phyloP scores from a whole-genome alignment of 2,113 vertebrate genomes.

The Burhinus oedicnemus region DNA sequence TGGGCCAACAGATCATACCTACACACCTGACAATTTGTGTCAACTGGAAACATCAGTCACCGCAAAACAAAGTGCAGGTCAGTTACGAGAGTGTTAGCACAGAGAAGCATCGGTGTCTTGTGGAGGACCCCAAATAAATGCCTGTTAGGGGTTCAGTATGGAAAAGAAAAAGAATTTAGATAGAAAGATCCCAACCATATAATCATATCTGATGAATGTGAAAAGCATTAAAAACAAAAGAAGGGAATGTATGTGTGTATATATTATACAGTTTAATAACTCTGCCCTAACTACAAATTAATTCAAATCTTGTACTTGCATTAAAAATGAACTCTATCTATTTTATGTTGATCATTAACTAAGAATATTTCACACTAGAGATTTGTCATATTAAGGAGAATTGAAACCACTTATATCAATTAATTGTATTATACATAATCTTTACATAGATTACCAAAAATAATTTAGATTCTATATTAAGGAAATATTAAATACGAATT shows the following conservation, averaged over 20 bases:
- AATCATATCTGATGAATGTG: background rate
- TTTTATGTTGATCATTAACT: constrained; percentile 90
- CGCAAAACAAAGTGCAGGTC: background rate
- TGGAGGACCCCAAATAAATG: background rate
- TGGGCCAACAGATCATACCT: background rate
- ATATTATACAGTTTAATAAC: constrained; percentile 75
- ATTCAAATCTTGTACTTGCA: constrained; percentile 87
- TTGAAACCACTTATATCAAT: constrained; percentile 87
- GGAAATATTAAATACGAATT: constrained; percentile 77
- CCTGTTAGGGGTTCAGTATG: background rate
- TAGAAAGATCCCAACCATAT: background rate
- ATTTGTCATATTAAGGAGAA: constrained; percentile 88
- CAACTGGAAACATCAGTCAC: background rate
- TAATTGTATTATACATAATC: constrained; percentile 86
- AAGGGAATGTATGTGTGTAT: constrained; percentile 1
- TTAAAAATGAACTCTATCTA: constrained; percentile 88
- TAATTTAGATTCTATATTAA: constrained; percentile 80
- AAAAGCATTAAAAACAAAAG: constrained; percentile 53
- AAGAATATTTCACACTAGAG: constrained; percentile 87
- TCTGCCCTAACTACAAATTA: constrained; percentile 80
- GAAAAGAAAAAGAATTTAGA: background rate
- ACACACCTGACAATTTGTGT: background rate
- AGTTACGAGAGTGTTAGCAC: background rate
- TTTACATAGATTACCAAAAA: constrained; percentile 84
- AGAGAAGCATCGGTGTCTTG: background rate